These are phyloP conservation scores for Callopanchax toddi DNA, from an alignment of 2,113 vertebrate species.

Conservation along the genomic window DNA sequence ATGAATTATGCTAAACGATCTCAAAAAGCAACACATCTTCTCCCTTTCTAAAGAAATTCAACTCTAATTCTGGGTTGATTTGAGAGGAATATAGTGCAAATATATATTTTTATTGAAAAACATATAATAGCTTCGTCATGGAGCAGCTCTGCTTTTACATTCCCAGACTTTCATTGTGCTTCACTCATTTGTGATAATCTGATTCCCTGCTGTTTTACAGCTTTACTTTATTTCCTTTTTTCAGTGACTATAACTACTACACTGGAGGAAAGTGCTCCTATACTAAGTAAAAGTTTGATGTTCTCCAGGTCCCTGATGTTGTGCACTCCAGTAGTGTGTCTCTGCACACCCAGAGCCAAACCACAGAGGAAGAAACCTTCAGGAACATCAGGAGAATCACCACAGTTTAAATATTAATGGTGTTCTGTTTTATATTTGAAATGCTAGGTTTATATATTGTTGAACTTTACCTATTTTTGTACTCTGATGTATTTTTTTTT, in stretches of 20 bases:
- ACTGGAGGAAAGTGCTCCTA: neutral
- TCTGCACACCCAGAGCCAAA: conserved; percentile 24
- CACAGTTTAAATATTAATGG: conserved; percentile 55
- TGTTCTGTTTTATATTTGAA: conserved; percentile 8
- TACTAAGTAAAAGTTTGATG: conserved; percentile 1
- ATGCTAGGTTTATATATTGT: neutral
- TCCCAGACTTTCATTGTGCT: no score
- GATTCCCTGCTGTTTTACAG: neutral
- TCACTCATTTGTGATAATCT: no score
- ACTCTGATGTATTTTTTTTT: neutral
- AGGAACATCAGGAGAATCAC: conserved; percentile 57
- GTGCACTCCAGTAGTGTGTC: conserved; percentile 48
- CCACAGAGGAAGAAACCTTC: conserved; percentile 15
- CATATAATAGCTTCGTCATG: no score
- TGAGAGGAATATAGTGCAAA: no score
- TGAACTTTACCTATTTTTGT: neutral
- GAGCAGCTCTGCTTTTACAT: no score
- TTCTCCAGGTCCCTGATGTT: conserved; percentile 64
- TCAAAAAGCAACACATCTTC: no score
- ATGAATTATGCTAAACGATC: no score
- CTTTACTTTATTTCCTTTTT: neutral
- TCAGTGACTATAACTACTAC: neutral
- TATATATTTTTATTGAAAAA: no score
- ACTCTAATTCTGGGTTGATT: no score
- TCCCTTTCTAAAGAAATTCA: no score